Conservation (phyloP, 92 coral and sea anemone species). For the Epizoanthus illoricatus region DNA sequence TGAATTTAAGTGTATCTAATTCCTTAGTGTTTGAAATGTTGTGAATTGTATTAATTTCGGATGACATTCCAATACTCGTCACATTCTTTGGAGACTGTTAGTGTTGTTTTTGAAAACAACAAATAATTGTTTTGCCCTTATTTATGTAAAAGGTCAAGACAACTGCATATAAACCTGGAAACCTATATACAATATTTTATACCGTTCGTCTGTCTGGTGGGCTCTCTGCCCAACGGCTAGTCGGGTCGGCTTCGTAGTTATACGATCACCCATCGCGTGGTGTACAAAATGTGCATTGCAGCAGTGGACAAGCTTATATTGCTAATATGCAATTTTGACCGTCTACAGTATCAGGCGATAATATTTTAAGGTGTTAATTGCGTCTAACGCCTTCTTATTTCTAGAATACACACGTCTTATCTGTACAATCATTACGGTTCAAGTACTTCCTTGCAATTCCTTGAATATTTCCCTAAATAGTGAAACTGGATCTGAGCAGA, state of each 20-base stretch:
- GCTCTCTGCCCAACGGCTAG: neutral
- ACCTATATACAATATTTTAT: neutral
- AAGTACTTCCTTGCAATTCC: slow-evolving; percentile 16
- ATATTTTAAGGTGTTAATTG: neutral
- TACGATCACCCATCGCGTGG: neutral
- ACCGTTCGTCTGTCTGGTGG: neutral
- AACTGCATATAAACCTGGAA: neutral
- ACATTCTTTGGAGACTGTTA: neutral
- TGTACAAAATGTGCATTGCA: neutral
- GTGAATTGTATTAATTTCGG: neutral
- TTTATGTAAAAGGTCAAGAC: slow-evolving; percentile 8
- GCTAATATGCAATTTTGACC: neutral
- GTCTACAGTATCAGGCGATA: neutral
- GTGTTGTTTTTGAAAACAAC: neutral
- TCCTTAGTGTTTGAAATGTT: neutral
- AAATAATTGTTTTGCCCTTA: neutral
- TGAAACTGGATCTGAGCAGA: neutral
- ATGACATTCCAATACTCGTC: neutral
- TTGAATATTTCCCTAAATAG: slow-evolving; percentile 16
- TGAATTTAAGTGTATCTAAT: no score
- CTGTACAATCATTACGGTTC: neutral
- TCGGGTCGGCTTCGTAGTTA: neutral
- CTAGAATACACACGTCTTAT: neutral
- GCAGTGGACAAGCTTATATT: neutral
- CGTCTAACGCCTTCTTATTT: neutral